phyloP scores from a whole-genome alignment of 1,140 invertebrate genomes.

The Homarus americanus region DNA sequence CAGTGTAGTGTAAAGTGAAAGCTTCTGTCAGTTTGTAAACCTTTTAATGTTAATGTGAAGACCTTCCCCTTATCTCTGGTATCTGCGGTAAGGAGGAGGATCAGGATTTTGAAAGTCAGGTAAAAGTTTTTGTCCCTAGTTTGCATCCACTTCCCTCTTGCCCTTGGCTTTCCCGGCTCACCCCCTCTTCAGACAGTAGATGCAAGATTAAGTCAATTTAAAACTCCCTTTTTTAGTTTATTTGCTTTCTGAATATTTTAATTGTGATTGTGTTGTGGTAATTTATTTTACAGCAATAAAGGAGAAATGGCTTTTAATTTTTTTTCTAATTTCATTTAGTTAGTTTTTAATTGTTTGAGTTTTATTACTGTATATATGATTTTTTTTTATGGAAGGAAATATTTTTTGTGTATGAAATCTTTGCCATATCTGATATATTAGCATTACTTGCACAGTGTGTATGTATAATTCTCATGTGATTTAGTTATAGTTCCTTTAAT shows the following conservation, averaged over 20 bases:
- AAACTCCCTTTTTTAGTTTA: neutral
- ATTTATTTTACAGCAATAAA: neutral
- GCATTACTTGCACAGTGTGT: no score
- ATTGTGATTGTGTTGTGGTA: neutral
- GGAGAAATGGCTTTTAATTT: neutral
- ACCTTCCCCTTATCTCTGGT: neutral
- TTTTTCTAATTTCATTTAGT: no score
- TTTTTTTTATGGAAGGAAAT: neutral
- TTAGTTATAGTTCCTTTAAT: no score
- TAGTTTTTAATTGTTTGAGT: neutral
- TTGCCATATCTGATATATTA: no score
- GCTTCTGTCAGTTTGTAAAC: neutral
- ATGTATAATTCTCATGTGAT: no score
- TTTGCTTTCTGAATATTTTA: neutral
- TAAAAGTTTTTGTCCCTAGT: neutral
- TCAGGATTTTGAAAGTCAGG: neutral
- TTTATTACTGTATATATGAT: no score
- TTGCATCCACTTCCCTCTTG: neutral
- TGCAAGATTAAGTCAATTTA: neutral
- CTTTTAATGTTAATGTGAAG: neutral
- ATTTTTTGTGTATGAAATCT: neutral
- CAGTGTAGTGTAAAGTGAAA: no score
- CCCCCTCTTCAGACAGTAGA: neutral
- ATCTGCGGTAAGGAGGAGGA: slow-evolving; percentile 30
- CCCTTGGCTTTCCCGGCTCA: neutral